phyloP scores from a whole-genome alignment of 2,888 invertebrate genomes.

The Latrodectus hesperus region DNA sequence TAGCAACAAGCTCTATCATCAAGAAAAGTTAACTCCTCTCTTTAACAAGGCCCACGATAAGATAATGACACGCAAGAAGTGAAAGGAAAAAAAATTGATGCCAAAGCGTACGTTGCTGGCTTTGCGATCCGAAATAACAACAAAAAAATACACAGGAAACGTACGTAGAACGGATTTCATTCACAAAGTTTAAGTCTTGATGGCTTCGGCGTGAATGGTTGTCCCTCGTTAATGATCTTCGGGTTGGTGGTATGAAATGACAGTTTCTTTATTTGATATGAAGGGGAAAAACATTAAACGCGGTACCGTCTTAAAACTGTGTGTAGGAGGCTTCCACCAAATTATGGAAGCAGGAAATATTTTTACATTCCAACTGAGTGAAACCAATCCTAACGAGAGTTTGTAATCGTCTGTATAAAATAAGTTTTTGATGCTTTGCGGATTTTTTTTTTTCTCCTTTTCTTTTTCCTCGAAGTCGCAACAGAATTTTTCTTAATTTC shows the following conservation, averaged over 20 bases:
- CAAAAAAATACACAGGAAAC: conserved; percentile 50
- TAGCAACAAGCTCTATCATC: conserved; percentile 66
- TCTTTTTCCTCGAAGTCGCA: too few species aligned
- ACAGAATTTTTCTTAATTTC: too few species aligned
- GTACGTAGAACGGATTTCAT: conserved; percentile 47
- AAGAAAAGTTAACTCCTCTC: conserved; percentile 49
- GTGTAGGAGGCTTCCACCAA: not conserved
- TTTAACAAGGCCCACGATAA: conserved; percentile 48
- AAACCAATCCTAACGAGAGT: too few species aligned
- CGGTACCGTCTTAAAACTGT: not conserved
- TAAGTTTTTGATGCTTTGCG: too few species aligned
- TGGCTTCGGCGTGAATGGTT: conserved; percentile 21
- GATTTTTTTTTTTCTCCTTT: too few species aligned
- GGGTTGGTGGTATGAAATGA: conserved; percentile 2
- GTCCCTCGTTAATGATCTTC: not conserved
- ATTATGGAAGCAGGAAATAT: conserved; percentile 4
- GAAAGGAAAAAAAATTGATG: conserved; percentile 7
- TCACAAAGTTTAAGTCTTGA: conserved; percentile 42
- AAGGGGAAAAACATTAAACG: not conserved
- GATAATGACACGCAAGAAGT: conserved; percentile 49
- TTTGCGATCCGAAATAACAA: not conserved
- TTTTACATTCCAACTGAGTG: not conserved
- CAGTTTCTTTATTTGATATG: not conserved
- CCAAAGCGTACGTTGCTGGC: conserved; percentile 13
- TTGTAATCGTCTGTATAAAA: too few species aligned